These are phyloP conservation scores for Himalopsyche phryganea DNA, from an alignment of 1,140 invertebrate genomes.

Conservation along the genomic window DNA sequence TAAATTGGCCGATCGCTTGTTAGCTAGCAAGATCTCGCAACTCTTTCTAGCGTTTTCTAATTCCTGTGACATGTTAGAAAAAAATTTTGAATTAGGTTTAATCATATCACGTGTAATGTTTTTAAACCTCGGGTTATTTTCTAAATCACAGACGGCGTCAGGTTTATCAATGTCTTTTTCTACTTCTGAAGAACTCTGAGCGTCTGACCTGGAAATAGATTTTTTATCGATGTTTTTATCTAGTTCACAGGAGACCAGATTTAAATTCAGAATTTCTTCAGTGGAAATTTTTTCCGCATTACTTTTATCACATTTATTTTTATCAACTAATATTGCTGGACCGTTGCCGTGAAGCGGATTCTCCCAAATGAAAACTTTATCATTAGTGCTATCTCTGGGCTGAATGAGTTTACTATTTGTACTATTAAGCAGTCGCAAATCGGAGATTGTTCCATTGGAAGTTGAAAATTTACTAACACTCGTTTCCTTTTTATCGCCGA, in stretches of 20 bases:
- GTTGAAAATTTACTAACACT: too few species aligned
- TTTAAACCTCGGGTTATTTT: constrained; percentile 4
- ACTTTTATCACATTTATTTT: neutral
- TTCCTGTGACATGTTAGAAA: constrained; percentile 53
- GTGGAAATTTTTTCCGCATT: neutral
- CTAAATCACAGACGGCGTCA: neutral
- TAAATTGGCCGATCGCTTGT: constrained; percentile 45
- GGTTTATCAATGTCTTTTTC: neutral
- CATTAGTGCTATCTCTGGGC: constrained; percentile 31
- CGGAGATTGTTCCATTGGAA: too few species aligned
- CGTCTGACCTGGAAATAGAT: neutral
- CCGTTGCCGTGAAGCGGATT: constrained; percentile 64
- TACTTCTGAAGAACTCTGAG: neutral
- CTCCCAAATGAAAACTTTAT: constrained; percentile 73
- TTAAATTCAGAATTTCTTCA: neutral
- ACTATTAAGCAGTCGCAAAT: too few species aligned
- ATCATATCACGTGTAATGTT: neutral
- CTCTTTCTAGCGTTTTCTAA: constrained; percentile 50
- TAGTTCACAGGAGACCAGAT: neutral
- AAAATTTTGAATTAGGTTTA: constrained; percentile 42
- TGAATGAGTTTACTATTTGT: too few species aligned
- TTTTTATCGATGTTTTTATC: neutral
- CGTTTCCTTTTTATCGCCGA: too few species aligned
- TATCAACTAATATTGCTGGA: constrained; percentile 37
- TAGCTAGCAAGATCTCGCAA: constrained; percentile 48